phyloP scores from a whole-genome alignment of 1,140 invertebrate genomes.

The Drosophila subobscura region DNA sequence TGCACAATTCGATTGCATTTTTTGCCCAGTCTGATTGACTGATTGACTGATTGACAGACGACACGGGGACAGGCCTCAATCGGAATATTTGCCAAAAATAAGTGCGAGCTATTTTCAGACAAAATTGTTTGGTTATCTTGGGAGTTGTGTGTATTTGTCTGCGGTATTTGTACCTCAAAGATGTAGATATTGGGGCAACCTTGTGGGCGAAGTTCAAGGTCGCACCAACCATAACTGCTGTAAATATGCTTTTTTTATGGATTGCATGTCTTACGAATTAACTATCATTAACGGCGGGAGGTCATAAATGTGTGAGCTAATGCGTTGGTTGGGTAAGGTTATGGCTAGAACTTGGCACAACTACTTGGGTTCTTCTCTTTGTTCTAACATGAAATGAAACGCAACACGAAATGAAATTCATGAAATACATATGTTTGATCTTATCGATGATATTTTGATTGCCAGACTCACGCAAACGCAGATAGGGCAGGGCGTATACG shows the following conservation, averaged over 20 bases:
- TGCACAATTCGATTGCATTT: conserved; percentile 49
- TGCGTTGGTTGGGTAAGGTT: no score
- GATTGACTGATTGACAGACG: conserved; percentile 43
- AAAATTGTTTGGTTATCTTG: conserved; percentile 1
- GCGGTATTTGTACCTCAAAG: neutral
- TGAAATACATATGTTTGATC: neutral
- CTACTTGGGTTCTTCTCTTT: no score
- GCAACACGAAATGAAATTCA: no score
- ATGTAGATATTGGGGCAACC: no score
- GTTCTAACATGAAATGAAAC: no score
- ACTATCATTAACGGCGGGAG: no score
- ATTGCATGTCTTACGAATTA: no score
- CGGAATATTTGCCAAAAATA: neutral
- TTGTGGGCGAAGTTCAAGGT: no score
- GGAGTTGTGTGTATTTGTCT: neutral
- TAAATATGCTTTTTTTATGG: no score
- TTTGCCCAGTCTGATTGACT: neutral
- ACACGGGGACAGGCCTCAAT: neutral
- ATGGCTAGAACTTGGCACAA: no score
- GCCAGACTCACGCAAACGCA: neutral
- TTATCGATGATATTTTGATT: conserved; percentile 11
- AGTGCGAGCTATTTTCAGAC: neutral
- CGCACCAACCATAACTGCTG: no score
- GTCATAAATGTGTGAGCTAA: no score
- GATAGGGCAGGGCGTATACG: conserved; percentile 2